A percentile compares a stretch with the other conserved stretches of the same genome.
Evolutionary conservation across 2,888 invertebrate species (phyloP).

Genomic region (Xestia rhomboidea): DNA sequence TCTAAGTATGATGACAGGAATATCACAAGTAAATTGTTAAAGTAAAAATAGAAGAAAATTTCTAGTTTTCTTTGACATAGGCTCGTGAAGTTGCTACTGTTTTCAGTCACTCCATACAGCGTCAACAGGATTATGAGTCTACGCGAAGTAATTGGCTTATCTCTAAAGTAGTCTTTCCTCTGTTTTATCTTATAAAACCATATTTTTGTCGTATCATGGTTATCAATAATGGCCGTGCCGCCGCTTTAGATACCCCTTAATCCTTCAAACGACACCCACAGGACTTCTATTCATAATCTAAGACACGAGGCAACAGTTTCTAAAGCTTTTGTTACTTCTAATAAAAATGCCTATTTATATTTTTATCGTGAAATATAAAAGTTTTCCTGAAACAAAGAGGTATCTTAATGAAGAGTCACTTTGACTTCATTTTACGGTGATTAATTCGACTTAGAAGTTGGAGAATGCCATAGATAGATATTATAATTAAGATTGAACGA

Average conservation of each 20-base stretch:
- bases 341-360: conserved; percentile 51
- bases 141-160: conserved; percentile 14
- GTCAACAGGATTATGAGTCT: neutral
- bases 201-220: conserved; percentile 43
- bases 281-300: conserved; percentile 20
- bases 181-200: conserved; percentile 7
- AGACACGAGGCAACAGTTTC: conserved; percentile 14
- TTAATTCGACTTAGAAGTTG: conserved; percentile 68
- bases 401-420: conserved; percentile 62
- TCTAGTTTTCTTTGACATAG: neutral
- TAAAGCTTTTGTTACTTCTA: conserved; percentile 32
- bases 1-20: neutral
- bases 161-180: neutral
- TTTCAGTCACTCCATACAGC: neutral
- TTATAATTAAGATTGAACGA: conserved; percentile 68
- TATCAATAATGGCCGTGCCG: conserved; percentile 35
- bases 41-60: neutral
- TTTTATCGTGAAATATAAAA: conserved; percentile 53
- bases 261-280: conserved; percentile 10
- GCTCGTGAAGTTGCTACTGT: neutral
- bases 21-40: neutral
- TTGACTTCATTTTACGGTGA: conserved; percentile 65
- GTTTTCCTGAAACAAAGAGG: conserved; percentile 63
- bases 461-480: conserved; percentile 62
- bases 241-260: conserved; percentile 23